Evolutionary conservation across 1,140 invertebrate species (phyloP).

Genomic region (Drosophila lacteicornis): DNA sequence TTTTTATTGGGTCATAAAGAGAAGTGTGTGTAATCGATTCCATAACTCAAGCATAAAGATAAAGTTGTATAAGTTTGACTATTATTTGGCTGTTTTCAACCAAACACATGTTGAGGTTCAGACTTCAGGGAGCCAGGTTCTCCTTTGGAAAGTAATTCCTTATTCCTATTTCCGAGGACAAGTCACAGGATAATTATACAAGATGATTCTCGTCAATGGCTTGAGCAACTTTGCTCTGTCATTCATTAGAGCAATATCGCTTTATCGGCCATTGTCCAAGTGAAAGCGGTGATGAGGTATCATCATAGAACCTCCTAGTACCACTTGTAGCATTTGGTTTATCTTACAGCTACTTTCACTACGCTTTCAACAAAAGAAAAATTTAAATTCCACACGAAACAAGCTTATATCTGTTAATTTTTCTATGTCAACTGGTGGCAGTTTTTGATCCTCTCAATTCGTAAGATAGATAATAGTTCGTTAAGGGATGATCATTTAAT

Average conservation of each 20-base stretch:
- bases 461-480: too few species aligned
- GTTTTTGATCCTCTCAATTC: too few species aligned
- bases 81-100: neutral
- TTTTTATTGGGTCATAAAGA: constrained; percentile 10
- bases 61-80: neutral
- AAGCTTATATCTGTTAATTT: neutral
- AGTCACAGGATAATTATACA: too few species aligned
- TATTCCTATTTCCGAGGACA: too few species aligned
- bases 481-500: too few species aligned
- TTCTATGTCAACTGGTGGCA: neutral
- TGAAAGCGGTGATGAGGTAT: neutral
- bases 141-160: neutral
- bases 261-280: neutral
- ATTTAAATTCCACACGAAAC: neutral
- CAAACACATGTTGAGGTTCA: neutral
- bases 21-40: constrained; percentile 3
- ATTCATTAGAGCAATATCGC: neutral
- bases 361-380: neutral
- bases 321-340: too few species aligned
- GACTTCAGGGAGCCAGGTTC: neutral
- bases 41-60: constrained; percentile 8
- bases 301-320: neutral
- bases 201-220: neutral
- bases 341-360: neutral
- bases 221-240: neutral